These are phyloP conservation scores for Junco hyemalis DNA, from an alignment of 2,113 vertebrate genomes.

Conservation along the genomic window DNA sequence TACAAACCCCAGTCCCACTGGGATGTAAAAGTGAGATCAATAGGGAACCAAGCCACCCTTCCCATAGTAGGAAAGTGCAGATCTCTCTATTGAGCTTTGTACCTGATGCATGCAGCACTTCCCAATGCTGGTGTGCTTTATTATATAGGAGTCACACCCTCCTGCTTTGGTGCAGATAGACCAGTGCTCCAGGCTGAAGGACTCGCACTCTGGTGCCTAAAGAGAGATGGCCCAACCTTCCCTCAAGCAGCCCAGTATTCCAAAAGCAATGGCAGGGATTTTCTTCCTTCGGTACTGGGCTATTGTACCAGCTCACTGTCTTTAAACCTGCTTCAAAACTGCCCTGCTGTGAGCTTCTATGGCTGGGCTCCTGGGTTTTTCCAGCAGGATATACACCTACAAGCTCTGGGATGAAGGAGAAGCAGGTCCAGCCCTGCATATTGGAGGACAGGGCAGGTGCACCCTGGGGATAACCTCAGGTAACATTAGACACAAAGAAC, in stretches of 20 bases:
- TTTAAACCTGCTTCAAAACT: neutral
- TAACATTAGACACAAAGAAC: neutral
- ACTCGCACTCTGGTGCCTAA: neutral
- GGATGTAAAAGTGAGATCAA: neutral
- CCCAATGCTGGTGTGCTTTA: neutral
- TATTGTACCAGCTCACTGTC: neutral
- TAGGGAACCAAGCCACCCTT: neutral
- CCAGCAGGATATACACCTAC: neutral
- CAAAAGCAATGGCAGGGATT: neutral
- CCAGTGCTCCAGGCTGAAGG: neutral
- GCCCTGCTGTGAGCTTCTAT: neutral
- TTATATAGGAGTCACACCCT: neutral
- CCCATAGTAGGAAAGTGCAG: neutral
- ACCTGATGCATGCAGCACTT: neutral
- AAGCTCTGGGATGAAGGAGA: neutral
- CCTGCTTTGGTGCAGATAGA: neutral
- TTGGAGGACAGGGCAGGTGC: neutral
- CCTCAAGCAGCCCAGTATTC: neutral
- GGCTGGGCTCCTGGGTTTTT: neutral
- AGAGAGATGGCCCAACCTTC: neutral
- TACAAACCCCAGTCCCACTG: neutral
- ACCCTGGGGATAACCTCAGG: neutral
- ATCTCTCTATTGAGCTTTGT: neutral
- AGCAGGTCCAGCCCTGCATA: neutral
- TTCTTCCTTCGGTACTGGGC: neutral